These are phyloP conservation scores for Tenebrosternarchus preto DNA, from an alignment of 2,113 vertebrate species.

Conservation along the genomic window DNA sequence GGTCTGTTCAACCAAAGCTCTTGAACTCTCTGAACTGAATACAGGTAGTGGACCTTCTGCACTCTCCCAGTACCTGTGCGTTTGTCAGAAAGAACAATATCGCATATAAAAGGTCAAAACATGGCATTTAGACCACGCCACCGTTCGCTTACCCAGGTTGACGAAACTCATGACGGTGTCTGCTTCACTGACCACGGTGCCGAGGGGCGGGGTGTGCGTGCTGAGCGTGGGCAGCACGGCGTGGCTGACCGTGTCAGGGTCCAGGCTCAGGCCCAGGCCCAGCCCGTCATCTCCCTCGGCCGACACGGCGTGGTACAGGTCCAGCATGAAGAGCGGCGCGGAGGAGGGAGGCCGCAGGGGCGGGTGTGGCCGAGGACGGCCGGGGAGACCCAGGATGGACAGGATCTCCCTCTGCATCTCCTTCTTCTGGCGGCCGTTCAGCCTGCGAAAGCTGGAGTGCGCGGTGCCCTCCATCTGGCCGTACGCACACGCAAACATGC, in stretches of 20 bases:
- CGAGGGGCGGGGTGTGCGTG: conserved; percentile 76
- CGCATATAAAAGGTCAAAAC: not conserved
- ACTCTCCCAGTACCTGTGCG: not conserved
- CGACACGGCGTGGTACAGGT: conserved; percentile 89
- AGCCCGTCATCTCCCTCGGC: conserved; percentile 69
- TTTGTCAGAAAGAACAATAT: not conserved
- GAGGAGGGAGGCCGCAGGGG: conserved; percentile 81
- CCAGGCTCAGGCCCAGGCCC: conserved; percentile 54
- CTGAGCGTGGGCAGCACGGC: conserved; percentile 77
- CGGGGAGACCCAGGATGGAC: conserved; percentile 84
- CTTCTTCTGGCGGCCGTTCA: conserved; percentile 85
- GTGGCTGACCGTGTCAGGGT: conserved; percentile 56
- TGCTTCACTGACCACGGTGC: conserved; percentile 81
- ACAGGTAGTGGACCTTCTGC: not conserved
- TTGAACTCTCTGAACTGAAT: not conserved
- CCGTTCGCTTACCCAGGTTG: conserved; percentile 85
- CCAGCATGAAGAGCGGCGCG: conserved; percentile 93
- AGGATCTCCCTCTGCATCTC: conserved; percentile 93
- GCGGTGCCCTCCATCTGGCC: conserved; percentile 73
- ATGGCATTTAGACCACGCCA: not conserved
- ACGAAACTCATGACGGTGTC: conserved; percentile 97
- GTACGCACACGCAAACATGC: conserved; percentile 63
- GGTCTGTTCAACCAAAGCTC: not conserved
- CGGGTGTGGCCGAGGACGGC: conserved; percentile 75
- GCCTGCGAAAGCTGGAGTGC: conserved; percentile 79